phyloP scores from a whole-genome alignment of 2,113 vertebrate genomes.

The Platichthys stellatus region DNA sequence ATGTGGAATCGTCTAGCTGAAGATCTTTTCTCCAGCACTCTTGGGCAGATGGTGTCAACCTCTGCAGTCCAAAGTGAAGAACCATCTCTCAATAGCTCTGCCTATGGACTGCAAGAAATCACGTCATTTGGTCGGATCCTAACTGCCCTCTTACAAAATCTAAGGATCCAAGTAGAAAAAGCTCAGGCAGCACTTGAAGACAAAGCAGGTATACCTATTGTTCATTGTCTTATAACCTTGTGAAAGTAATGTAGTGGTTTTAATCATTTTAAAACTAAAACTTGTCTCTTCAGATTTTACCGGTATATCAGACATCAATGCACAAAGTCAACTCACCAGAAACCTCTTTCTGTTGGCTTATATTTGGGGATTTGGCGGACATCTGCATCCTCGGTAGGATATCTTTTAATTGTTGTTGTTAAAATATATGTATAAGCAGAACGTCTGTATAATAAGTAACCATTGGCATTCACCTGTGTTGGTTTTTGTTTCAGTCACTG shows the following conservation, averaged over 20 bases:
- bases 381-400: conserved; percentile 83
- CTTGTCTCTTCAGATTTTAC: neutral
- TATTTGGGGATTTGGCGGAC: conserved; percentile 89
- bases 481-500: conserved; percentile 76
- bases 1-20: conserved; percentile 80
- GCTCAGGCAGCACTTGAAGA: conserved; percentile 15
- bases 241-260: neutral
- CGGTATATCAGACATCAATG: conserved; percentile 8
- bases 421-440: neutral
- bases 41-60: conserved; percentile 65
- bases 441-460: neutral
- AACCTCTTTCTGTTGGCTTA: conserved; percentile 86
- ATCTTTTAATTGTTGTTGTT: too few relatives aligned
- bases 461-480: neutral
- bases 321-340: conserved; percentile 47
- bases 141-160: conserved; percentile 77
- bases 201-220: conserved; percentile 49
- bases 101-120: conserved; percentile 81
- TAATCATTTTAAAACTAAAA: neutral
- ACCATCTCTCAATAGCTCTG: conserved; percentile 31
- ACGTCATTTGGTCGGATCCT: conserved; percentile 83
- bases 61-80: conserved; percentile 64
- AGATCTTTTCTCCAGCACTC: conserved; percentile 79
- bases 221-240: neutral
- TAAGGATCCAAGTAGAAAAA: conserved; percentile 40